A percentile compares a stretch with the other conserved stretches of the same genome.
phyloP scores from a whole-genome alignment of 2,113 vertebrate genomes.

The Eulemur rufifrons region DNA sequence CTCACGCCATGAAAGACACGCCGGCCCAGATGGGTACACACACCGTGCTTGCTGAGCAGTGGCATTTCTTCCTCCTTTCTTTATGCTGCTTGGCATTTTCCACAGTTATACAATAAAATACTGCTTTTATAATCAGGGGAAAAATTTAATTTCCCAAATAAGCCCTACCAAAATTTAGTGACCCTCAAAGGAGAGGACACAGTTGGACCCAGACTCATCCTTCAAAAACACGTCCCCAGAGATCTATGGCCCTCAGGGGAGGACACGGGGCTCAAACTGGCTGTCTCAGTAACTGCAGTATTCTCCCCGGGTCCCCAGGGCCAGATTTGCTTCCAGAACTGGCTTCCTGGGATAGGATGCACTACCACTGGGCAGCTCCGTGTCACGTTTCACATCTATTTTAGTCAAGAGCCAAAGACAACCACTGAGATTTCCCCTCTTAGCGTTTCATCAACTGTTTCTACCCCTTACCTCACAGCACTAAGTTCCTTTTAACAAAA shows the following conservation, averaged over 20 bases:
- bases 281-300: not conserved
- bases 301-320: not conserved
- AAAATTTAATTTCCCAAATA: not conserved
- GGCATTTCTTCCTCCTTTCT: not conserved
- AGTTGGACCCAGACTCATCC: not conserved
- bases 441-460: not conserved
- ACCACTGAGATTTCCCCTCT: not conserved
- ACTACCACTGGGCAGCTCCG: not conserved
- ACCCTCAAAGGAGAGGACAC: not conserved
- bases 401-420: not conserved
- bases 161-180: not conserved
- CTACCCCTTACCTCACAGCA: not conserved
- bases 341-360: not conserved
- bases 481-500: not conserved
- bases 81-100: not conserved
- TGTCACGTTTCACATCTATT: not conserved
- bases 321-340: not conserved
- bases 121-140: not conserved
- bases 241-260: not conserved
- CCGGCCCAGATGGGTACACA: not conserved
- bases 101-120: not conserved
- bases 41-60: fast-evolving
- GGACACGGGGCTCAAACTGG: fast-evolving
- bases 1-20: not conserved
- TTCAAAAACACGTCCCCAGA: not conserved